phyloP scores from a whole-genome alignment of 2,113 vertebrate species.

The Engystomops pustulosus region DNA sequence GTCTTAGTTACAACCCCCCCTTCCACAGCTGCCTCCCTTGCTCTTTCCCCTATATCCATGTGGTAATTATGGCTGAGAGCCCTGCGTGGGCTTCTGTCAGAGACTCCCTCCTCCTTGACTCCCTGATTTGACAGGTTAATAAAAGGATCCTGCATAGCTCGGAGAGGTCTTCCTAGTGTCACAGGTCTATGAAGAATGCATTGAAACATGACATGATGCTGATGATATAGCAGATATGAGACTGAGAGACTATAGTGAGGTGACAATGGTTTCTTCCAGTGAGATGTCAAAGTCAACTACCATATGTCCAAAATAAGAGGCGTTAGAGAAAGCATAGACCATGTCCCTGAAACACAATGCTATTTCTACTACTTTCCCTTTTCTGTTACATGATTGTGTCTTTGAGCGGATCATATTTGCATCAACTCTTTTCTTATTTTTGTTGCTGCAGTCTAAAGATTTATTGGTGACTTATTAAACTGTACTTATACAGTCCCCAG shows the following conservation, averaged over 20 bases:
- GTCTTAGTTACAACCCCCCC: neutral
- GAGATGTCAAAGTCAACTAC: no score
- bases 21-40: neutral
- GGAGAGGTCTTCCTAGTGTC: neutral
- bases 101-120: neutral
- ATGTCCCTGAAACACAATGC: no score
- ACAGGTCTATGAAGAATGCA: neutral
- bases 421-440: no score
- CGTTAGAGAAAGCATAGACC: no score
- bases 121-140: slow-evolving; percentile 38
- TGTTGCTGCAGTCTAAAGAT: no score
- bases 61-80: slow-evolving; percentile 40
- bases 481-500: neutral
- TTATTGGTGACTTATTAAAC: no score
- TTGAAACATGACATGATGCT: neutral
- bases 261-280: no score
- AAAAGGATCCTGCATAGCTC: neutral
- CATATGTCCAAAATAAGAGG: no score
- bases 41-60: neutral
- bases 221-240: neutral
- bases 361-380: no score
- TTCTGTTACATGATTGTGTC: no score
- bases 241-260: no score
- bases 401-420: no score
- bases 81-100: slow-evolving; percentile 35